phyloP scores from a whole-genome alignment of 23 tunicate species.

The Oikopleura dioica region DNA sequence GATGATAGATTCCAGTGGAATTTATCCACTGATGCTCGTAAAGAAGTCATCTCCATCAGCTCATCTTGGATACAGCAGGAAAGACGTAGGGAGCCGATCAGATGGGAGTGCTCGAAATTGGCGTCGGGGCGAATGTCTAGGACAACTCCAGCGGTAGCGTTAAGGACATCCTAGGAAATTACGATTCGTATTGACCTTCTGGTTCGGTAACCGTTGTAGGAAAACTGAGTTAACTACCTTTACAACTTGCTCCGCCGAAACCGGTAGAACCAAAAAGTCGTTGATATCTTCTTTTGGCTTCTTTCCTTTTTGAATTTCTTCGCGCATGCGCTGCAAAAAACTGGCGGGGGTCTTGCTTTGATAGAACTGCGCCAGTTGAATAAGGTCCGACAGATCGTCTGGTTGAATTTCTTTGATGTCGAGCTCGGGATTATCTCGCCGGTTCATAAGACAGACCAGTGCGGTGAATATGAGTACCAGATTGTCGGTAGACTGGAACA shows the following conservation, averaged over 20 bases:
- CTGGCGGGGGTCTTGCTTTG: too few relatives aligned
- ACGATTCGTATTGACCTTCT: too few relatives aligned
- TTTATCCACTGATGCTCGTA: background rate
- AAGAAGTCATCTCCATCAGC: background rate
- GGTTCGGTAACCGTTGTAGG: too few relatives aligned
- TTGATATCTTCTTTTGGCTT: too few relatives aligned
- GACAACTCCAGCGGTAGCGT: background rate
- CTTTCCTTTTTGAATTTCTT: too few relatives aligned
- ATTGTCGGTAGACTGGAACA: background rate
- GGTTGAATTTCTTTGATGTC: background rate
- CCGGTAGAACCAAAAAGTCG: too few relatives aligned
- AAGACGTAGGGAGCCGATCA: background rate
- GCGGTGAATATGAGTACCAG: background rate
- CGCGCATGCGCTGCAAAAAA: too few relatives aligned
- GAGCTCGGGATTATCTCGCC: background rate
- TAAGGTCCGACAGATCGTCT: background rate
- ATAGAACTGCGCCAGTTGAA: background rate
- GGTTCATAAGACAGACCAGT: background rate
- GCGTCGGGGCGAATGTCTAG: constrained; percentile 5
- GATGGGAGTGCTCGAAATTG: background rate
- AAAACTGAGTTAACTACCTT: too few relatives aligned
- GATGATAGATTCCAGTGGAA: background rate
- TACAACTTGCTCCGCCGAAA: too few relatives aligned
- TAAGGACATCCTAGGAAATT: constrained; percentile 4
- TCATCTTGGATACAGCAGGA: background rate